Evolutionary conservation across 1,140 invertebrate genomes (phyloP).

Genomic region (Chymomyza costata): DNA sequence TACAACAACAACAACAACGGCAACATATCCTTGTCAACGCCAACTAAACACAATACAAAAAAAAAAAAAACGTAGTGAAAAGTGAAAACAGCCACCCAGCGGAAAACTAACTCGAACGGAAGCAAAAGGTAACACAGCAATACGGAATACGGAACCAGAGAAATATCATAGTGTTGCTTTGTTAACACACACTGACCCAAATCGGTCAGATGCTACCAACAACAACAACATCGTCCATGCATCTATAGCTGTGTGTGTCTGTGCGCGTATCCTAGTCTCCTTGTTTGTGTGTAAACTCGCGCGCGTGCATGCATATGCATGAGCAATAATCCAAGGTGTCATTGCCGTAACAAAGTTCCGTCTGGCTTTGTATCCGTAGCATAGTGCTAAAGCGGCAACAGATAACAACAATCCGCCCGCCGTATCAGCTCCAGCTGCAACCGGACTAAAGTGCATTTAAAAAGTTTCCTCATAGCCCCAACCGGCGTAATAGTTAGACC

Average conservation of each 20-base stretch:
- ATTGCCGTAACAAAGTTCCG: slow-evolving; percentile 38
- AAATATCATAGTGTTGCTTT: no score
- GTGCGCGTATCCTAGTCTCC: background rate
- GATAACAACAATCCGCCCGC: no score
- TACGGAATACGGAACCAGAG: no score
- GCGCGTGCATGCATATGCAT: slow-evolving; percentile 23
- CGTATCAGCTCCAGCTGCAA: no score
- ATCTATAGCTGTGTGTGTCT: slow-evolving; percentile 8
- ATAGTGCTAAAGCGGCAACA: no score
- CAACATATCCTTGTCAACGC: slow-evolving; percentile 10
- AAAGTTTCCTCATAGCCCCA: no score
- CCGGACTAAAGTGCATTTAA: no score
- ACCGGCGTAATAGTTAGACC: no score
- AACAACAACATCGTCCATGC: no score
- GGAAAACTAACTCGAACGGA: slow-evolving; percentile 17
- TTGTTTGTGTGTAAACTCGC: background rate
- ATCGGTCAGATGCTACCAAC: slow-evolving; percentile 20
- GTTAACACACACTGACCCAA: slow-evolving; percentile 66
- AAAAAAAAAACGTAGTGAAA: slow-evolving; percentile 27
- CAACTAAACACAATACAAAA: slow-evolving; percentile 19
- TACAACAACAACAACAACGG: slow-evolving; percentile 13
- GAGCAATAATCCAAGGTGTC: slow-evolving; percentile 49
- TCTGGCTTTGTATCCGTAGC: no score
- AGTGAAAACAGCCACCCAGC: slow-evolving; percentile 38
- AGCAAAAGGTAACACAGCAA: slow-evolving; percentile 41